These are phyloP conservation scores for Luffia ferchaultella DNA, from an alignment of 2,888 invertebrate species.

Conservation along the genomic window DNA sequence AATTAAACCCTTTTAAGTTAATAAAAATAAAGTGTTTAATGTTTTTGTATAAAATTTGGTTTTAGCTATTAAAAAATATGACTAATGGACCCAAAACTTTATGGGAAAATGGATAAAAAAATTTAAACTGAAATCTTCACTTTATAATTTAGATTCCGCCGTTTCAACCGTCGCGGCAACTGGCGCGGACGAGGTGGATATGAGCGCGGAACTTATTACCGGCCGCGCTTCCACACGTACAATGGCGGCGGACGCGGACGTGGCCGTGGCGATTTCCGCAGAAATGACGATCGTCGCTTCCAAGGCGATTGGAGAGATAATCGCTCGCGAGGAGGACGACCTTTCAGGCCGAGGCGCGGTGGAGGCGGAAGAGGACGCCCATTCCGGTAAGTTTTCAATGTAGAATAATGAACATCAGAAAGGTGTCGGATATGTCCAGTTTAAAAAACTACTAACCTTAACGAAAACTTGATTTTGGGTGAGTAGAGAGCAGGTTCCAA, in stretches of 20 bases:
- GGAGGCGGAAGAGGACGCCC: constrained; percentile 50
- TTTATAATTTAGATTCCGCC: constrained; percentile 33
- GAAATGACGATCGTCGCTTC: constrained; percentile 39
- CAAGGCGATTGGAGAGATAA: constrained; percentile 34
- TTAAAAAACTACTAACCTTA: too few relatives aligned
- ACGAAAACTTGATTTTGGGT: too few relatives aligned
- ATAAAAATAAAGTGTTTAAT: too few relatives aligned
- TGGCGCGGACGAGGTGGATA: constrained; percentile 67
- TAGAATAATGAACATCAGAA: too few relatives aligned
- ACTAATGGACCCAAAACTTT: too few relatives aligned
- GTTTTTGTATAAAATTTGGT: too few relatives aligned
- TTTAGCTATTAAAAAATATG: too few relatives aligned
- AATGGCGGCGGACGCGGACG: constrained; percentile 63
- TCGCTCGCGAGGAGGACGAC: constrained; percentile 41
- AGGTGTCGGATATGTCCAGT: too few relatives aligned
- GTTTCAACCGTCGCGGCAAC: constrained; percentile 55
- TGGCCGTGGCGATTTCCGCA: constrained; percentile 44
- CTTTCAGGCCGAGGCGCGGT: constrained; percentile 47
- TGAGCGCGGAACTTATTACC: constrained; percentile 81
- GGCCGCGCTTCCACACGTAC: constrained; percentile 77
- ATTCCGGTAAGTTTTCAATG: constrained; percentile 38
- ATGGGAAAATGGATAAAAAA: too few relatives aligned
- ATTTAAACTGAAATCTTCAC: too few relatives aligned
- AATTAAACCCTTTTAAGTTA: too few relatives aligned
- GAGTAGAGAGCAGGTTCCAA: too few relatives aligned